phyloP scores from a whole-genome alignment of 53 echinoderm and acorn worm genomes.

The Paelopatides confundens region DNA sequence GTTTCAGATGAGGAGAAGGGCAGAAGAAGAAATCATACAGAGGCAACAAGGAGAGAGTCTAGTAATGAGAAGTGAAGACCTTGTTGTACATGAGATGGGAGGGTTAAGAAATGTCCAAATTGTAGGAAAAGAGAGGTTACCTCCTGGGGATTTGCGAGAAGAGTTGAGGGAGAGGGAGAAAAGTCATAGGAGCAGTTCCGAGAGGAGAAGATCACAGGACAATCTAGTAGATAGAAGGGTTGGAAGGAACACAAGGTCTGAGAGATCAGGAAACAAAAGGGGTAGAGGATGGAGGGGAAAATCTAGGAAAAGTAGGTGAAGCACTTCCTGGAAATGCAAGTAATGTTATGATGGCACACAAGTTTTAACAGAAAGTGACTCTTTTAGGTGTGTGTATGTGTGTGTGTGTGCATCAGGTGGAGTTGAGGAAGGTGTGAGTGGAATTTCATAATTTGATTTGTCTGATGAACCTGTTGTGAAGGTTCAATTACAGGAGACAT shows the following conservation, averaged over 20 bases:
- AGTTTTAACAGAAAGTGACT: too few species aligned
- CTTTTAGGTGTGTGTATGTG: too few species aligned
- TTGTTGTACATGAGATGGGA: conserved; percentile 20
- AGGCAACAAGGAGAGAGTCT: neutral
- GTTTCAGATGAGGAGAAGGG: neutral
- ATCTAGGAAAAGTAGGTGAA: neutral
- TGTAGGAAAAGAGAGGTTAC: neutral
- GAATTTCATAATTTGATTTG: too few species aligned
- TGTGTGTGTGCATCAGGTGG: too few species aligned
- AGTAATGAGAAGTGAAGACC: neutral
- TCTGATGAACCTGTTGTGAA: too few species aligned
- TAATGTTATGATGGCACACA: too few species aligned
- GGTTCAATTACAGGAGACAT: too few species aligned
- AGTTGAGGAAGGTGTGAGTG: too few species aligned
- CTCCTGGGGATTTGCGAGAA: neutral
- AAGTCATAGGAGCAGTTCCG: neutral
- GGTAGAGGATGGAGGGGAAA: conserved; percentile 7
- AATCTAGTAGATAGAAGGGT: neutral
- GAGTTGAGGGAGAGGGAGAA: conserved; percentile 6
- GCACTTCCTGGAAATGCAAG: neutral
- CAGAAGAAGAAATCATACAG: neutral
- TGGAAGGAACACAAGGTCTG: neutral
- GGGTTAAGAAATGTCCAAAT: conserved; percentile 19
- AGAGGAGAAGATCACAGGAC: neutral
- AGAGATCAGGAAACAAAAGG: neutral